Base-by-base conservation (phyloP, 2,113 vertebrate species). In the Leiothrix lutea region DNA sequence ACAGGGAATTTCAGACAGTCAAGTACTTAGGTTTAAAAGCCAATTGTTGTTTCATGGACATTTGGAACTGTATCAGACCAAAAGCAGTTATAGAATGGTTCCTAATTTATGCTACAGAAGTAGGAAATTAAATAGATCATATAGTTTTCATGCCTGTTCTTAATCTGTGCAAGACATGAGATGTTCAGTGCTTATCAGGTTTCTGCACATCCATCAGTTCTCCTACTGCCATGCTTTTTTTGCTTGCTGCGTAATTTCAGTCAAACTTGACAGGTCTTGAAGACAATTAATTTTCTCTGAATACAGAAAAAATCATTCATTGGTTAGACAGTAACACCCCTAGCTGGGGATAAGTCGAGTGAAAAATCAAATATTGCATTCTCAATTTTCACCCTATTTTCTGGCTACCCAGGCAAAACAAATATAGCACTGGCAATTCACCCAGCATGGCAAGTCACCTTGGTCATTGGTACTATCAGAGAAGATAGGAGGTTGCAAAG, bases 161-260 rank as follows among this genome's bases (percentile, higher is more conserved):
- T 80, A 77, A 56, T 8, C 14, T 60, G 9, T 2, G 9, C 56
- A 72, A 80, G 53, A 71, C 8, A 71, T 3, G 1, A 67, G 10
- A 11, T 36, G 11, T 47, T 65, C 58, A 60, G 29, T 47, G 51
- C 15, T 51, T 69, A 35, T 24, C 38, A 56, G 6, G 17, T 84
- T 93, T 56, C 35, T 35, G 18, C 18, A 53, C 6, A 58, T 48
- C 51, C 54, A 33, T 33, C 31, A 53, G 12, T 71, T 86, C 10
- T 54, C 7, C 64, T 47, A 29, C 8, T 5, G 6, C 3, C 16
- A 26, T 3, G 3, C 0, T 35, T 77, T 62, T 28, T 82, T 71
- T 69, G 5, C 24, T 54, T 17, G 29, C 15, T 33, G 13, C 0
- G 5, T 56, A 67, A 67, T 53, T 62, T 79, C 61, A 79, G 20